Evolutionary conservation across 2,888 invertebrate species (phyloP), one percentile per base, ranked within the genome.

Genomic region (Pimpla rufipes): DNA sequence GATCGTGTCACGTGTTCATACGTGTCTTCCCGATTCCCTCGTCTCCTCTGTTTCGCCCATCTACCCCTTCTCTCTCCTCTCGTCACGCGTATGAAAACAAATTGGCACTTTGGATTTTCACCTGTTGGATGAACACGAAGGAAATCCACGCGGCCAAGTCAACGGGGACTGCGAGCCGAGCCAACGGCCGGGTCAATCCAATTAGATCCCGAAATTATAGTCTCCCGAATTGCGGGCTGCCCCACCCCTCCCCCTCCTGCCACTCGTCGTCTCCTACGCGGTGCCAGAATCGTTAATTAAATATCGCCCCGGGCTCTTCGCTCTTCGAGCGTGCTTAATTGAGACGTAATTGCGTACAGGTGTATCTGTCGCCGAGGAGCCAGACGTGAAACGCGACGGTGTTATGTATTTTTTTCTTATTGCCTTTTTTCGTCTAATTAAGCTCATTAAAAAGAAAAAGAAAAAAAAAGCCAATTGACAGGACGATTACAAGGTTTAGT

Each of bases 331-430:
- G 76, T 83, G 59, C 79, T 83, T 83, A 83, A 83, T 83, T 83
- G 79, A 83, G 73, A 83, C 79, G 75, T 83, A 83, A 83, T 83
- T 83, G 83, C 83, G 57, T 83, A 79, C 79, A 68, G 79, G 83
- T 79, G 71, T 83, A 79, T 71, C 52, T 79, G 75, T 83, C 83
- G 62, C 62, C 40, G 47, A 37, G 37, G 50, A 71, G 52, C 23
- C 52, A 8, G 68, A 52, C 62, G 42, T 18, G 52, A 47, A n/a
- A 10, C 47, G 40, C 59, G 57, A 7, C 66, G 62, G 42, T 16
- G 62, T 70, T 50, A 13, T 42, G 42, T 18, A 70, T 18, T 50
- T 74, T 74, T 73, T 50, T 57, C 21, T 23, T n/a, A n/a, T n/a
- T n/a, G n/a, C n/a, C 18, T 42, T 64, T 66, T 45, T 45, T 45